Percentiles rank a stretch among this genome's conserved stretches.
Conservation (phyloP, 53 echinoderm and acorn worm genomes). For the Crossaster papposus region DNA sequence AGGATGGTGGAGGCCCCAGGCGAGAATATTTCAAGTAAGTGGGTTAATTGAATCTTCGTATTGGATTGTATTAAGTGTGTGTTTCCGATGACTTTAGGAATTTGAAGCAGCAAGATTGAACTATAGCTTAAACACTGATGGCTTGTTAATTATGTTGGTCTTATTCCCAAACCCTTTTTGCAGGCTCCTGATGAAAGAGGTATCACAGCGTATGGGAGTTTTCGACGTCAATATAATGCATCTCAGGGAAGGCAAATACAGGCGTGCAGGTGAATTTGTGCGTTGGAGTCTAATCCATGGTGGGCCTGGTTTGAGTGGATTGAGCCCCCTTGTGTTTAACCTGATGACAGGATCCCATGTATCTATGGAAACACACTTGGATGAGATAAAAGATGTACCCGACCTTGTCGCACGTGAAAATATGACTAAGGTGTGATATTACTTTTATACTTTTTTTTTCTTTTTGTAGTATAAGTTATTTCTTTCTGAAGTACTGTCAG, state of each 20-base stretch:
- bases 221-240: slow-evolving; percentile 31
- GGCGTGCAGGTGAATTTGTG: slow-evolving; percentile 54
- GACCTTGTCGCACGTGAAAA: slow-evolving; percentile 20
- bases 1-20: slow-evolving; percentile 39
- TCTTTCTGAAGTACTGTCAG: slow-evolving; percentile 13
- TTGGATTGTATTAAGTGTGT: slow-evolving; percentile 17
- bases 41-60: background rate
- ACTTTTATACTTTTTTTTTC: background rate
- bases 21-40: slow-evolving; percentile 47
- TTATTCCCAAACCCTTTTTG: slow-evolving; percentile 18
- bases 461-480: background rate
- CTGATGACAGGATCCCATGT: slow-evolving; percentile 35
- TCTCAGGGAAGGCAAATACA: slow-evolving; percentile 45
- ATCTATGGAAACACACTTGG: slow-evolving; percentile 9
- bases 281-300: no score
- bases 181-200: slow-evolving; percentile 38
- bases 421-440: slow-evolving; percentile 21
- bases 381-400: slow-evolving; percentile 23
- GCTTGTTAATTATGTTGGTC: slow-evolving; percentile 17
- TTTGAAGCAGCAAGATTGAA: slow-evolving; percentile 21
- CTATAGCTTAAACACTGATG: slow-evolving; percentile 27
- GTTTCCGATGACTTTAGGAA: slow-evolving; percentile 10
- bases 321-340: slow-evolving; percentile 35
- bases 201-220: slow-evolving; percentile 30
- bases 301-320: slow-evolving; percentile 53